phyloP scores from a whole-genome alignment of 2,797 vertebrate species.

The Tokudaia muenninki region DNA sequence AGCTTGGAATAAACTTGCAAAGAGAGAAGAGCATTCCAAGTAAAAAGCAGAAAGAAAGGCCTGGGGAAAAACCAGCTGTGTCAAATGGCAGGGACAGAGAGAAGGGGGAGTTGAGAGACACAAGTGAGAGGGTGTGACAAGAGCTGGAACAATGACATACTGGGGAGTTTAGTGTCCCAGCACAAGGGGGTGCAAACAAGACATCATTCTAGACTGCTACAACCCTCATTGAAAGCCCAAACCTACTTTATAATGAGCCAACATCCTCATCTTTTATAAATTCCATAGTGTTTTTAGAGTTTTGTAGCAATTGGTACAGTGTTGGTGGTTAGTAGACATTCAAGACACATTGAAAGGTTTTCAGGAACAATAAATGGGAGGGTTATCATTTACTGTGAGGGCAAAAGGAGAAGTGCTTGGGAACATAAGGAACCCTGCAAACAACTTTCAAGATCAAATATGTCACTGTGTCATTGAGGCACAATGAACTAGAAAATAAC shows the following conservation, averaged over 20 bases:
- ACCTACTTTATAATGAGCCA: constrained; percentile 17
- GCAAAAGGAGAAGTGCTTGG: constrained; percentile 8
- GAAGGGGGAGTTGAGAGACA: neutral
- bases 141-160: neutral
- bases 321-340: constrained; percentile 70
- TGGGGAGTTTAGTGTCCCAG: neutral
- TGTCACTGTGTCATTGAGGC: neutral
- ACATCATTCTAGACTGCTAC: neutral
- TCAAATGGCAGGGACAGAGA: neutral
- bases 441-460: constrained; percentile 59
- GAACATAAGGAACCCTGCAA: neutral
- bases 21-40: neutral
- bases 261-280: constrained; percentile 10
- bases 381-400: constrained; percentile 40
- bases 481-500: constrained; percentile 35
- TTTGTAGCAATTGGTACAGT: neutral
- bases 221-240: constrained; percentile 22
- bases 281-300: constrained; percentile 3
- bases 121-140: neutral
- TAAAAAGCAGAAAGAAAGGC: neutral
- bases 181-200: neutral
- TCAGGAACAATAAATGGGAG: constrained; percentile 2
- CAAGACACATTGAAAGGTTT: constrained; percentile 41
- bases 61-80: neutral
- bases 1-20: neutral